Evolutionary conservation across 2,113 vertebrate species (phyloP), one percentile per base, ranked within the genome.

Genomic region (Centrocercus urophasianus): DNA sequence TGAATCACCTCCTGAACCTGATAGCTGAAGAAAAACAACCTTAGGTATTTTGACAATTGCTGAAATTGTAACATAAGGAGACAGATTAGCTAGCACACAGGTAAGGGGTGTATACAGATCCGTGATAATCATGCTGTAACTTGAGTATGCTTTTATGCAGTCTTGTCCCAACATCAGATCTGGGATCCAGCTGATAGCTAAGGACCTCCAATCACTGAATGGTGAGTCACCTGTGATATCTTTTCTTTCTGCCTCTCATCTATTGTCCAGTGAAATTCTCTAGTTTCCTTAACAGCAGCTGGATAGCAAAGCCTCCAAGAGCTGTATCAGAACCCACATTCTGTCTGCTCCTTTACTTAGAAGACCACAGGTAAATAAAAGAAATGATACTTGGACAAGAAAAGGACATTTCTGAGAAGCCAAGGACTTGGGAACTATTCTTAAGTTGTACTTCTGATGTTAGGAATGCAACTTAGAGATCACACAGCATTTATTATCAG

Each of bases 151-250:
- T 89, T 93, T 93, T 76, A 57, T 72, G 32, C 63, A 98, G 98
- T 95, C 97, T 47, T 98, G 98, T 92, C 97, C 97, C 56, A 96
- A 96, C 25, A 91, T 97, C 94, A 89, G 48, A 56, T 78, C 64
- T 27, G 95, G 96, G 32, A 95, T 98, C 65, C 95, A 94, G 36
- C 0, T 64, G 7, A 91, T 98, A 83, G 96, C 96, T 32, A 64
- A 70, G 82, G 95, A 97, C 16, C 82, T 98, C 77, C 93, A 0
- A 38, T 71, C 73, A 38, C 92, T 97, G 73, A 96, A 95, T 27
- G 94, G 98, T 98, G 91, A 97, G 97, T 93, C 32, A 36, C 30
- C 30, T 73, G n/a, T 38, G 38, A 38, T 45, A 42, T 5, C 9
- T 64, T 69, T 72, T 90, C 30, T 34, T 83, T 86, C 38, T 72